Evolutionary conservation across 1,140 invertebrate genomes (phyloP), one percentile per base, ranked within the genome.

Genomic region (Pentalonia nigronervosa): DNA sequence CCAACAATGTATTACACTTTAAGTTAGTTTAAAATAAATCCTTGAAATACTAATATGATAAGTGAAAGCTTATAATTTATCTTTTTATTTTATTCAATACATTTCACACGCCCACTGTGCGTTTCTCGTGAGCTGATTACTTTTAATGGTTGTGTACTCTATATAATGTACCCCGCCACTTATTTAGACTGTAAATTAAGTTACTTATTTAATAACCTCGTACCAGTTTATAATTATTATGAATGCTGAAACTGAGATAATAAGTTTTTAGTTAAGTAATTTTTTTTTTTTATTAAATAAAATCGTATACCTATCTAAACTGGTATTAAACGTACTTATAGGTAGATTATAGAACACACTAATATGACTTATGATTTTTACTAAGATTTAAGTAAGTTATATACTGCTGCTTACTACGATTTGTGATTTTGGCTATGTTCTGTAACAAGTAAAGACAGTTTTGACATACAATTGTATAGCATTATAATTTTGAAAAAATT

Each of bases 201-300:
- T 89, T 41, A 56, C 50, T 56, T 89, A 36, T 89, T 89, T 89
- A 36, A 89, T 89, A 56, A 89, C 88, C 88, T 89, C 48, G 88
- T 56, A 56, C 88, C 50, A 89, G 88, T 89, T 89, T 53, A 53
- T 89, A 89, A 89, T 89, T n/a, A 50, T 50, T 89, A 89, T 53
- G n/a, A 89, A 50, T 56, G 36, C 50, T 25, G 87, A 76, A n/a
- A 67, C n/a, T n/a, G n/a, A 76, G n/a, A 76, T 76, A n/a, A 76
- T n/a, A 76, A n/a, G 60, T 76, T 76, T 76, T 76, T 14, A 76
- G 60, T 76, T 76, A n/a, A 76, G 60, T 76, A 76, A 76, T 76
- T 76, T 67, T n/a, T 76, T 76, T 67, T n/a, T 60, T n/a, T 60
- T 60, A 60, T 60, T 67, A 14, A 67, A n/a, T 67, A 67, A 67